Evolutionary conservation across 2,113 vertebrate species (phyloP).

Genomic region (Hymenochirus boettgeri): DNA sequence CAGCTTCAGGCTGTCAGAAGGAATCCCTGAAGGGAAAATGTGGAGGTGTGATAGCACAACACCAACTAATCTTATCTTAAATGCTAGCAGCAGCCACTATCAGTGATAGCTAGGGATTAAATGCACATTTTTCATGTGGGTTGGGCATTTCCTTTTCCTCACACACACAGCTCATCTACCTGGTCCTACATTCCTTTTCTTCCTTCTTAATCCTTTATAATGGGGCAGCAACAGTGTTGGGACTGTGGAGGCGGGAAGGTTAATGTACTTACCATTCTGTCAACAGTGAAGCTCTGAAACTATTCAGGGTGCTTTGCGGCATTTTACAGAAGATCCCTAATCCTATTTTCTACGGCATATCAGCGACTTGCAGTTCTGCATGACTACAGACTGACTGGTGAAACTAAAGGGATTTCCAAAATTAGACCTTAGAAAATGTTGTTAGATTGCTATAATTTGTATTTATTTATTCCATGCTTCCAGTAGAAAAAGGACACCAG

Average conservation of each 20-base stretch:
- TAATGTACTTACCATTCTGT: slow-evolving; percentile 53
- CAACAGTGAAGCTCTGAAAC: slow-evolving; percentile 50
- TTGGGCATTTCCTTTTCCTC: slow-evolving; percentile 52
- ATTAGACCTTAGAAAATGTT: slow-evolving; percentile 37
- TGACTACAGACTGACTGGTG: slow-evolving; percentile 38
- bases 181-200: slow-evolving; percentile 58
- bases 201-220: slow-evolving; percentile 49
- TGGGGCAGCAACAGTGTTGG: slow-evolving; percentile 43
- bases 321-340: slow-evolving; percentile 48
- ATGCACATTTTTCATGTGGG: slow-evolving; percentile 74
- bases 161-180: slow-evolving; percentile 45
- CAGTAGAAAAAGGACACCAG: neutral
- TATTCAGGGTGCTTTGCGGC: slow-evolving; percentile 51
- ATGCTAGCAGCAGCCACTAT: slow-evolving; percentile 79
- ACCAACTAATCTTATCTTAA: slow-evolving; percentile 86
- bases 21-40: slow-evolving; percentile 82
- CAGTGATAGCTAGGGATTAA: slow-evolving; percentile 77
- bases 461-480: slow-evolving; percentile 12
- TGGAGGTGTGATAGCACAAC: slow-evolving; percentile 80
- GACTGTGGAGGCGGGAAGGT: slow-evolving; percentile 44
- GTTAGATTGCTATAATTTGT: slow-evolving; percentile 25
- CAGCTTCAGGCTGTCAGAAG: slow-evolving; percentile 79
- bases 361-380: slow-evolving; percentile 49
- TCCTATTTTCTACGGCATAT: slow-evolving; percentile 45
- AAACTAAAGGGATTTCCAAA: slow-evolving; percentile 45